Evolutionary conservation across 1,140 invertebrate genomes (phyloP).

Genomic region (Eriocheir sinensis): DNA sequence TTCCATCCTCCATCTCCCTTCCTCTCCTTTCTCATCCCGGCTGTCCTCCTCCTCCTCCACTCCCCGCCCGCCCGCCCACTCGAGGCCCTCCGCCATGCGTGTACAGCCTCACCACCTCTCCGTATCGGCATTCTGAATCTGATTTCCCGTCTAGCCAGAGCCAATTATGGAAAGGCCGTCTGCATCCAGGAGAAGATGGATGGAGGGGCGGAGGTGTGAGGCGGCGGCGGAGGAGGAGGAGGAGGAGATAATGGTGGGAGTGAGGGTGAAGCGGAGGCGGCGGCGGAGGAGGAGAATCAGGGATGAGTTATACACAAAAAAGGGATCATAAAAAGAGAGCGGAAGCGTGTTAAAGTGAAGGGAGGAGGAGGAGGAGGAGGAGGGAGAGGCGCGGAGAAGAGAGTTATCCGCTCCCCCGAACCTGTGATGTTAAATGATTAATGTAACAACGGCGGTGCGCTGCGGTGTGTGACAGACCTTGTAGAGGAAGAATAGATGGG

Average conservation of each 20-base stretch:
- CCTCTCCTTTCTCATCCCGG: background rate
- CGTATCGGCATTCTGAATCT: conserved; percentile 58
- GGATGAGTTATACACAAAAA: background rate
- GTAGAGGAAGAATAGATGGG: background rate
- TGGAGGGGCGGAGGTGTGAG: conserved; percentile 12
- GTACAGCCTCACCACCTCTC: conserved; percentile 47
- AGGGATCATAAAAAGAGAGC: background rate
- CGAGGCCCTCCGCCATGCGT: background rate
- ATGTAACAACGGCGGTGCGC: background rate
- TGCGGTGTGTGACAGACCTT: background rate
- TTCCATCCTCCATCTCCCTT: background rate
- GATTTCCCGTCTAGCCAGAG: conserved; percentile 55
- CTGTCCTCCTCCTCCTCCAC: background rate
- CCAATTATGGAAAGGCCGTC: conserved; percentile 55
- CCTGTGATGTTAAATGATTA: background rate
- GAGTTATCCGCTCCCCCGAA: background rate
- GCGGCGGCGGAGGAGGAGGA: background rate
- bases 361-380: background rate
- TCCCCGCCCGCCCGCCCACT: background rate
- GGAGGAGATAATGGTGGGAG: background rate
- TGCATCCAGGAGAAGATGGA: conserved; percentile 52
- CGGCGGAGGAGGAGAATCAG: background rate
- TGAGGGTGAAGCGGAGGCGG: background rate
- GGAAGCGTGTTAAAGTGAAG: no score
- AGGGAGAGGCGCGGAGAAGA: background rate